Evolutionary conservation across 2,113 vertebrate species (phyloP), one percentile per base, ranked within the genome.

Genomic region (Anhinga rufa): DNA sequence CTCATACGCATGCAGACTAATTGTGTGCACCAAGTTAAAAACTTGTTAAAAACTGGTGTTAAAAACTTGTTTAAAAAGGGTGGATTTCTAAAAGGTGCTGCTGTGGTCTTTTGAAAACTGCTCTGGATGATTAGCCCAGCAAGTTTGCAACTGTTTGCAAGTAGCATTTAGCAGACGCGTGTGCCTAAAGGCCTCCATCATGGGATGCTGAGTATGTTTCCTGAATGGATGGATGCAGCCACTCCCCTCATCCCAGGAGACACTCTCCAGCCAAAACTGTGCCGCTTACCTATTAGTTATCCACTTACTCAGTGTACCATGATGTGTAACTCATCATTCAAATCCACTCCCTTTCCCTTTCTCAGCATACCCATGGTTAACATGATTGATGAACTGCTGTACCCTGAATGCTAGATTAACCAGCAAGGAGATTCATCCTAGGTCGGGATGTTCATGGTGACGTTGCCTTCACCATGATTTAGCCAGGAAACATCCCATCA

Each of bases 391-490:
- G 57, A 69, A 29, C 69, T 10, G 32, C 12, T 0, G 25, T 29
- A 34, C 22, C 58, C 49, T 36, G 28, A 46, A 19, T 2, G 44
- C 32, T 31, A 17, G 65, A 76, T 76, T 52, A 14, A 88, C 19
- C 70, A 83, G 48, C 34, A 2, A 25, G 31, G 29, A 36, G 34
- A 49, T 61, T 77, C 68, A 19, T 66, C 64, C 84, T 6, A 2
- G 14, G 8, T 13, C 1, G 0, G 78, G 64, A 32, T 51, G 60
- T 24, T 81, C 38, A 3, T 8, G 32, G 36, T 34, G 72, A 48
- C n/a, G 4, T 25, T 64, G 72, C 25, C 79, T 66, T 49, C 36
- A 21, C 25, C 64, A 51, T 0, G 0, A 17, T 3, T 57, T 81
- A 78, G 22, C 24, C 48, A 28, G 68, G 34, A 93, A 5, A 36